A percentile compares a stretch with the other conserved stretches of the same genome.
phyloP scores from a whole-genome alignment of 2,888 invertebrate genomes.

The Andricus curvator region DNA sequence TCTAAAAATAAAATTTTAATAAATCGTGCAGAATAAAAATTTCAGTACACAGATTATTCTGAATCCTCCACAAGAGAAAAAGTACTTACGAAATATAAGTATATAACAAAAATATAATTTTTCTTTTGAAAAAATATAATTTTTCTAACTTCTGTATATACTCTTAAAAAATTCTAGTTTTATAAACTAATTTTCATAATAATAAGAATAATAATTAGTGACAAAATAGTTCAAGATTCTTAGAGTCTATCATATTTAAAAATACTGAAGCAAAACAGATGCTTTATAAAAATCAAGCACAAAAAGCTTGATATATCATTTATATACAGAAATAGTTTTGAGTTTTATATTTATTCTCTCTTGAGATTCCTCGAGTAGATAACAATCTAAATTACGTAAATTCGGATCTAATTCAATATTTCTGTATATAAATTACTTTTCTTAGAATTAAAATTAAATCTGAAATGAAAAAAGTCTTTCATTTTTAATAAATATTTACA shows the following conservation, averaged over 20 bases:
- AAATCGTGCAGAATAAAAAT: neutral
- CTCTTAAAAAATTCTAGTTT: neutral
- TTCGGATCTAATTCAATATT: neutral
- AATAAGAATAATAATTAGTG: neutral
- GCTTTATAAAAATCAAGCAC: neutral
- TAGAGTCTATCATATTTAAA: constrained; percentile 2
- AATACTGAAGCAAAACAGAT: neutral
- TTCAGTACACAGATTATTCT: neutral
- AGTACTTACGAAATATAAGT: neutral
- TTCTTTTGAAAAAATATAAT: neutral
- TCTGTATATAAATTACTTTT: neutral
- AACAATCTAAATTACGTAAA: neutral
- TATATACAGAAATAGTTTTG: neutral
- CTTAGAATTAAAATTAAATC: neutral
- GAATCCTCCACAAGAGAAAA: neutral
- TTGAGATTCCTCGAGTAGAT: neutral
- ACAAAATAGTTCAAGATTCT: neutral
- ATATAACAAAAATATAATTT: neutral
- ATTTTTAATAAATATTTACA: constrained; percentile 28
- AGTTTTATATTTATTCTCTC: neutral
- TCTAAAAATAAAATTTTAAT: neutral
- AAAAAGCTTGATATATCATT: constrained; percentile 8
- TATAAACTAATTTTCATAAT: neutral
- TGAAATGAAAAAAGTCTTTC: neutral
- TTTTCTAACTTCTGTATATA: neutral